These are phyloP conservation scores for Drosophila malerkotliana DNA, from an alignment of 1,140 invertebrate species.

Conservation along the genomic window DNA sequence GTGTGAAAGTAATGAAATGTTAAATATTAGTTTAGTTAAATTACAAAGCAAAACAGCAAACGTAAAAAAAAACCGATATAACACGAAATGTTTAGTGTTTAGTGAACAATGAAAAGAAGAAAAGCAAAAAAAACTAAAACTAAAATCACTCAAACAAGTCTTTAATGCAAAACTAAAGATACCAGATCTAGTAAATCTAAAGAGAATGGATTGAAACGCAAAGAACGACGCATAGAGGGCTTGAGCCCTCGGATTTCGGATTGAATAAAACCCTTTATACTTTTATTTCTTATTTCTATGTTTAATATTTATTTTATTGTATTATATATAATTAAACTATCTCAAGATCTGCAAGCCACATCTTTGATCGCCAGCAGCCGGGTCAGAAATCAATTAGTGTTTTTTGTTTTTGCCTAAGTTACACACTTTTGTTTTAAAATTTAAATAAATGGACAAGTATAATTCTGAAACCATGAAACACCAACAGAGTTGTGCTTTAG, in stretches of 20 bases:
- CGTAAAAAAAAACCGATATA: constrained; percentile 25
- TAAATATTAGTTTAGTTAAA: constrained; percentile 82
- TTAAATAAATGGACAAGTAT: constrained; percentile 64
- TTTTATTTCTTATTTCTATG: constrained; percentile 72
- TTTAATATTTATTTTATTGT: constrained; percentile 83
- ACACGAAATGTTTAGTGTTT: constrained; percentile 56
- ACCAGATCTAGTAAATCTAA: constrained; percentile 39
- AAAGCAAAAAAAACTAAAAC: constrained; percentile 10
- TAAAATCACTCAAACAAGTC: constrained; percentile 44
- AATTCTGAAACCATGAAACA: constrained; percentile 32
- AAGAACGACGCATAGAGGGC: constrained; percentile 16
- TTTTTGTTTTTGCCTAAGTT: constrained; percentile 76
- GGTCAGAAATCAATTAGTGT: constrained; percentile 32
- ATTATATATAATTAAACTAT: constrained; percentile 79
- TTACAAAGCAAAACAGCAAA: constrained; percentile 67
- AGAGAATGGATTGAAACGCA: constrained; percentile 6
- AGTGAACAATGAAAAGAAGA: constrained; percentile 37
- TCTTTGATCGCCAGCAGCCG: constrained; percentile 28
- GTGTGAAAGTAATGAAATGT: constrained; percentile 79
- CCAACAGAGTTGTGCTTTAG: constrained; percentile 50
- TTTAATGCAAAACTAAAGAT: constrained; percentile 40
- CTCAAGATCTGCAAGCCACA: constrained; percentile 55
- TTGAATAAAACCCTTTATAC: constrained; percentile 65
- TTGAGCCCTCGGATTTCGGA: constrained; percentile 46
- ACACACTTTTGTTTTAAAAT: constrained; percentile 71